Conservation (phyloP, 37 sponge, comb jelly and placozoan species). For the Aplysina aerophoba region DNA sequence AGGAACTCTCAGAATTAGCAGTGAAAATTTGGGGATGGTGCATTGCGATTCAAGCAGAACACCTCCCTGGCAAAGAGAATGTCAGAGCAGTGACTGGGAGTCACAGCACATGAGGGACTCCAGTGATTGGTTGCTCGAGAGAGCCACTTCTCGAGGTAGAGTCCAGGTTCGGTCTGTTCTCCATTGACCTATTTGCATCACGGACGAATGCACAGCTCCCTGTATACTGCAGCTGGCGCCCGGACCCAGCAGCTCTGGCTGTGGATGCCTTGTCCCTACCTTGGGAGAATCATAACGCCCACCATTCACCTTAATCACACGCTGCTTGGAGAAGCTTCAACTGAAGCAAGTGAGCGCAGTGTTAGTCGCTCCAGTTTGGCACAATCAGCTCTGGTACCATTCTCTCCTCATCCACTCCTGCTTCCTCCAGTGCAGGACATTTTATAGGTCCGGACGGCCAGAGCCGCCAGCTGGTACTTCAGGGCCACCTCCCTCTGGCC, state of each 20-base stretch:
- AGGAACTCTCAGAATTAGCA: conserved; percentile 5
- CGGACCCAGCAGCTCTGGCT: conserved; percentile 53
- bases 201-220: conserved; percentile 20
- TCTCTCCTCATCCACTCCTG: conserved; percentile 8
- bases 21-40: conserved; percentile 53
- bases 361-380: conserved; percentile 22
- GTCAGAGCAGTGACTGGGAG: conserved; percentile 8
- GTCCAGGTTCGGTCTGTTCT: conserved; percentile 2
- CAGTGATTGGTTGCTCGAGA: neutral
- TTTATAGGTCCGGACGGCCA: neutral
- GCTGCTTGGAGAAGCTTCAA: conserved; percentile 1
- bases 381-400: conserved; percentile 14
- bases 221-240: conserved; percentile 55
- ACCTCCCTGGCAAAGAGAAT: conserved; percentile 48
- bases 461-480: neutral
- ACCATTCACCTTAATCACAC: neutral
- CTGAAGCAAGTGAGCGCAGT: neutral
- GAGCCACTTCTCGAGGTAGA: neutral
- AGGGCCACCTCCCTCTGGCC: conserved; percentile 40
- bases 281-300: conserved; percentile 27
- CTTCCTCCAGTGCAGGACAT: neutral
- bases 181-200: conserved; percentile 56
- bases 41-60: conserved; percentile 47
- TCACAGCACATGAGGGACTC: conserved; percentile 1
- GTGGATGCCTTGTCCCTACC: conserved; percentile 45